Evolutionary conservation across 2,113 vertebrate genomes (phyloP), one percentile per base, ranked within the genome.

Genomic region (Osmerus mordax): DNA sequence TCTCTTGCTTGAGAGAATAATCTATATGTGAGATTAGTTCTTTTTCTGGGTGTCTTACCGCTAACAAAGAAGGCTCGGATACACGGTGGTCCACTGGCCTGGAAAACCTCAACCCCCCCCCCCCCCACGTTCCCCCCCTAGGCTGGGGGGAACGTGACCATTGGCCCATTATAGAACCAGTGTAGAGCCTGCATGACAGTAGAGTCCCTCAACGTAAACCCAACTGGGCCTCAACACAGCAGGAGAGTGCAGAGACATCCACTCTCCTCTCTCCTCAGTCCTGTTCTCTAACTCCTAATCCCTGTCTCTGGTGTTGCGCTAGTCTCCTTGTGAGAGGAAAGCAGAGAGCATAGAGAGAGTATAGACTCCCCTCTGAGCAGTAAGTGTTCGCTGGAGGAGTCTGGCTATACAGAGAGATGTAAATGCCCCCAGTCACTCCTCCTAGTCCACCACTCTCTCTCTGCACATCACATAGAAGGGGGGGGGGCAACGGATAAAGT

Each of bases 11-110:
- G 62, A 64, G 16, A 60, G 19, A 25, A 47, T 51, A 75, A 75
- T 71, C 58, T 83, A 67, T 75, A 84, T 89, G 81, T 81, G 16
- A 76, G 61, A 72, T 71, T 58, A 83, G 67, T 70, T 87, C 65
- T 82, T 80, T 11, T 72, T 72, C 78, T 82, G 79, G 83, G 75
- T 81, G 76, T 78, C 82, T 88, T 74, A 29, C 65, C 65, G 61
- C 70, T 47, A 74, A 77, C 72, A 64, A 65, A 65, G 64, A 18
- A 23, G 19, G 51, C 18, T 12, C 23, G 11, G 78, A 51, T 72
- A 87, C 81, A 81, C 79, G 84, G 85, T 86, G 83, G 83, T 85
- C 85, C 83, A 82, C 79, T 91, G 89, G 88, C 88, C 83, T 89
- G 89, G 88, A 91, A 90, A 89, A 88, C 73, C 25, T 28, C 25